Base-by-base conservation (phyloP, 2,888 invertebrate species). In the Watsonalla binaria region DNA sequence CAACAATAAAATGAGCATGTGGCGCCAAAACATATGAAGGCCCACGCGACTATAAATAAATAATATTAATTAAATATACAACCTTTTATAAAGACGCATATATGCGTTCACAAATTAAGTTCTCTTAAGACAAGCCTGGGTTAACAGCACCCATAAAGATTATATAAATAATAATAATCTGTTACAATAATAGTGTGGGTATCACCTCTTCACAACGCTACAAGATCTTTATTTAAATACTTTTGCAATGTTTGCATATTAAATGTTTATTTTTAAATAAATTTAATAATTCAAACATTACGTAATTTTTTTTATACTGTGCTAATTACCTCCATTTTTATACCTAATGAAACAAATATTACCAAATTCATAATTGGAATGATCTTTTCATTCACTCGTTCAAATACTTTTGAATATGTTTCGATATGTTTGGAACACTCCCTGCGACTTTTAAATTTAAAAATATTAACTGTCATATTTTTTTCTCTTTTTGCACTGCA, bases 1-100 rank as follows among this genome's bases (percentile, higher is more conserved):
- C 37, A 15, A 15, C 37, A 11, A 53, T 47, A 58, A 24, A 46
- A n/a, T 55, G 57, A 54, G 51, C 48, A 51, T 54, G 58, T 63
- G 66, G 57, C 56, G 80, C 88, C 90, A 89, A 88, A 90, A 90
- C 89, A 90, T 86, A 90, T 90, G 85, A 89, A 89, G 89, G 90
- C 84, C 57, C 59, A 61, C 63, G 66, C 70, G 72, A 65, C 60
- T 57, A 59, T 55, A 61, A 57, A 55, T 24, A 46, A 7, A 24
- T 47, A 4, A 47, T 24, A 15, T 24, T 54, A 53, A 55, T 42
- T 60, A 66, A 11, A 42, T 8, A 61, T 57, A 58, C 56, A 65
- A 51, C 51, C 51, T 55, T 59, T 57, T 15, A 48, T 58, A 55
- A 51, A 53, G 47, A 53, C 46, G 53, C 47, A 52, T 33, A 46